Percentiles rank a stretch among this genome's conserved stretches.
Evolutionary conservation across 2,888 invertebrate genomes (phyloP).

Genomic region (Argyresthia albistria): DNA sequence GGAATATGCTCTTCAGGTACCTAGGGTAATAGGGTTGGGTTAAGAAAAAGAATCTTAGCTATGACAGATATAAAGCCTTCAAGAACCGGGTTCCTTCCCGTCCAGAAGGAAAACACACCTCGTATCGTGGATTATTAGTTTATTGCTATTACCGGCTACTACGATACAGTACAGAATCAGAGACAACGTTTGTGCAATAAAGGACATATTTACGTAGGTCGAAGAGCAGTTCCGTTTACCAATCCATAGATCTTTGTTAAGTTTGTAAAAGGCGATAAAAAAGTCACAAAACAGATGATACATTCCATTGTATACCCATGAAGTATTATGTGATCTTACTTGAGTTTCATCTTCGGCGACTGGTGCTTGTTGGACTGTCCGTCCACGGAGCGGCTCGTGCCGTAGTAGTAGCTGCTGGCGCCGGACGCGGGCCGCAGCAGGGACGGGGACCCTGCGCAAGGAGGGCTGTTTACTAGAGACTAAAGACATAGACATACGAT

Average conservation of each 20-base stretch:
- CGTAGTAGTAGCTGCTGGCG: slow-evolving; percentile 70
- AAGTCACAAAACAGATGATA: too few species aligned
- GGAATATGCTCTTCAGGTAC: slow-evolving; percentile 92
- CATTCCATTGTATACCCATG: too few species aligned
- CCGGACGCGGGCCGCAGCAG: slow-evolving; percentile 74
- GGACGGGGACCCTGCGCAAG: slow-evolving; percentile 65
- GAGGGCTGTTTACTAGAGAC: not conserved
- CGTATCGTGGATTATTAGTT: too few species aligned
- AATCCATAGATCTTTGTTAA: too few species aligned
- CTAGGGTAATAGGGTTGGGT: slow-evolving; percentile 48
- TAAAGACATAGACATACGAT: too few species aligned
- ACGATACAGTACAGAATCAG: not conserved
- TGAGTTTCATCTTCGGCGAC: slow-evolving; percentile 94
- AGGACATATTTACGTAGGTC: not conserved
- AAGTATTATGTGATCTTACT: slow-evolving; percentile 64
- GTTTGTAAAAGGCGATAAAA: too few species aligned
- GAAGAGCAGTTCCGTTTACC: not conserved
- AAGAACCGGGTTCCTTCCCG: too few species aligned
- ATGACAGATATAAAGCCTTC: too few species aligned
- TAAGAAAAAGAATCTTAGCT: not conserved
- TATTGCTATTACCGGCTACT: too few species aligned
- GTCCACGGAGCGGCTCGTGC: slow-evolving; percentile 72
- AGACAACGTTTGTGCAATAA: not conserved
- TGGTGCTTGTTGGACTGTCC: slow-evolving; percentile 78
- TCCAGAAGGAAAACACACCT: too few species aligned